Base-by-base conservation (phyloP, 2,797 vertebrate species). In the Darevskia nairensis region DNA sequence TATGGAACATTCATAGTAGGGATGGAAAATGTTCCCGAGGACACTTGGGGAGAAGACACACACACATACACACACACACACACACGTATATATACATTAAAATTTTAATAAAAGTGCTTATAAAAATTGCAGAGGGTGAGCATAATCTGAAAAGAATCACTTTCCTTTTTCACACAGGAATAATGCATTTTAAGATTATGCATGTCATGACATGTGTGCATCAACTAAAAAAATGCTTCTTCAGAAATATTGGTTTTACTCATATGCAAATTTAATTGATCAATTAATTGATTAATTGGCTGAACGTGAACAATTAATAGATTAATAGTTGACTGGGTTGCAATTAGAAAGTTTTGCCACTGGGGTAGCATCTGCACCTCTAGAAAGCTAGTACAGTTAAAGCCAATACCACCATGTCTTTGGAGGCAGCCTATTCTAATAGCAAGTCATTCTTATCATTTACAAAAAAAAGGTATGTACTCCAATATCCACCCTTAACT, bases 241-340 rank as follows among this genome's bases (percentile, higher is more conserved):
- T 71, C 29, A 75, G 86, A 61, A 23, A 82, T 32, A 71, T 39
- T 80, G 64, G 46, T 17, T 44, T 64, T 81, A 69, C 9, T 19
- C 71, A 87, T n/a, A 66, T 75, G 80, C 69, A 87, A 64, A 55
- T 55, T 64, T 81, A 29, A 75, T 27, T 68, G 64, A 50, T 46
- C 25, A 61, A 74, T 23, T n/a, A 13, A 50, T 50, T 50, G 50
- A 50, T 50, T 84, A 68, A 32, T 25, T 69, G 39, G n/a, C 21
- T 75, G 74, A 74, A 74, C 13, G 29, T 68, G 39, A n/a, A 82
- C 27, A 71, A 86, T 55, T 46, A 64, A 61, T 39, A 46, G 61
- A 86, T 77, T 77, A 74, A 17, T 29, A 39, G 44, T 75, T 78
- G 29, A 59, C 41, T 80, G 68, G 15, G 68, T 74, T 80, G 50